Conservation (phyloP, 2,888 invertebrate genomes). For the Leptinotarsa juncta region DNA sequence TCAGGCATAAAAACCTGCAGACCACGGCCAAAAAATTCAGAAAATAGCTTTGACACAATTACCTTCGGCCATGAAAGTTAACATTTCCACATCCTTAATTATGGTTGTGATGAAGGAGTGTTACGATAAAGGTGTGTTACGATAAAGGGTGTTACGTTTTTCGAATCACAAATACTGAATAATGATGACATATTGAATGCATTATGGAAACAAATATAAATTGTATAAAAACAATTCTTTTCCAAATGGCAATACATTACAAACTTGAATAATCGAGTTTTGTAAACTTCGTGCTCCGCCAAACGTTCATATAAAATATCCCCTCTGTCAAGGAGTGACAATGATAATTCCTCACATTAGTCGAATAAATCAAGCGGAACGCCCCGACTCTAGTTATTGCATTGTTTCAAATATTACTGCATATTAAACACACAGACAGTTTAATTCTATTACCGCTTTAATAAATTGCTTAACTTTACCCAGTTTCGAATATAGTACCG, state of each 20-base stretch:
- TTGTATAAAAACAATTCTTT: too few relatives aligned
- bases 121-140: too few relatives aligned
- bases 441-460: conserved; percentile 26
- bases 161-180: too few relatives aligned
- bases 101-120: too few relatives aligned
- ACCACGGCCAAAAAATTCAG: too few relatives aligned
- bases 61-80: too few relatives aligned
- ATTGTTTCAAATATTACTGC: conserved; percentile 26
- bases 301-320: conserved; percentile 6
- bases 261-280: neutral
- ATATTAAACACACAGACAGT: conserved; percentile 27
- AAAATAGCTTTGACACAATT: too few relatives aligned
- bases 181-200: too few relatives aligned
- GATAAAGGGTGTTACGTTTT: too few relatives aligned
- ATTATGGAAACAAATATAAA: too few relatives aligned
- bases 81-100: too few relatives aligned
- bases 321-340: neutral
- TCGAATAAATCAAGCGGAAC: conserved; percentile 15
- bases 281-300: neutral
- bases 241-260: neutral
- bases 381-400: conserved; percentile 14
- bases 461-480: conserved; percentile 26
- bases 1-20: too few relatives aligned
- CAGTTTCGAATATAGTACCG: conserved; percentile 15
- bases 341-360: conserved; percentile 20